Conservation (phyloP, 2,113 vertebrate genomes). For the rat (Rattus norvegicus) region DNA sequence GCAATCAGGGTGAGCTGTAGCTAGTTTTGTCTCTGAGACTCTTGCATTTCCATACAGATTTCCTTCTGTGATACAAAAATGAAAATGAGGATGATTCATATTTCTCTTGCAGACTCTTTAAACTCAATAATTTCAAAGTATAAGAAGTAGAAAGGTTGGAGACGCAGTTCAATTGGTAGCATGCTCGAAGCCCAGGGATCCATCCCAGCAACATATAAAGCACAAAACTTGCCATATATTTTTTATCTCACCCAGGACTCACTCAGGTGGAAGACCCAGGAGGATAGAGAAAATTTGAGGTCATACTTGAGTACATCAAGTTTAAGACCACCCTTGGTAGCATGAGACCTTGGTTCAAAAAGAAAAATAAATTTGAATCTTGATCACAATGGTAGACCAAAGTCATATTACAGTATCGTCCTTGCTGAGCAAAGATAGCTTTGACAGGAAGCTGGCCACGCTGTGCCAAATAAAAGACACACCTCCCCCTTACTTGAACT, state of each 20-base stretch:
- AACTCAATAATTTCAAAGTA: slow-evolving; percentile 21
- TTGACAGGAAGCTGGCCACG: background rate
- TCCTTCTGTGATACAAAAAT: slow-evolving; percentile 40
- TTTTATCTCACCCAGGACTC: background rate
- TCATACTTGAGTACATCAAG: background rate
- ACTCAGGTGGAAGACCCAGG: background rate
- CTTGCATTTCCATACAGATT: slow-evolving; percentile 15
- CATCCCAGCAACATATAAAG: background rate
- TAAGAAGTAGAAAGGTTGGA: slow-evolving; percentile 8
- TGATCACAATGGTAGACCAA: background rate
- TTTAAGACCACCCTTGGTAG: background rate
- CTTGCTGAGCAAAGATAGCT: background rate
- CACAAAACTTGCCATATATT: background rate
- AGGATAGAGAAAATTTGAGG: background rate
- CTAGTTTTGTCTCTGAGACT: slow-evolving; percentile 9
- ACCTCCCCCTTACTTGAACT: background rate
- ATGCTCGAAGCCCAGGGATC: background rate
- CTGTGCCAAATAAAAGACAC: background rate
- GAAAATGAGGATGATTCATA: slow-evolving; percentile 42
- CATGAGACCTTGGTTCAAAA: background rate
- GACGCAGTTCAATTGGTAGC: background rate
- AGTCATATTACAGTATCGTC: slow-evolving; percentile 12
- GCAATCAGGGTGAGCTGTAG: background rate
- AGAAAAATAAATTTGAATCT: background rate
- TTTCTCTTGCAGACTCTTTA: slow-evolving; percentile 27